A percentile compares a stretch with the other conserved stretches of the same genome.
These are phyloP conservation scores for Diloba caeruleocephala DNA, from an alignment of 2,888 invertebrate species.

Conservation along the genomic window DNA sequence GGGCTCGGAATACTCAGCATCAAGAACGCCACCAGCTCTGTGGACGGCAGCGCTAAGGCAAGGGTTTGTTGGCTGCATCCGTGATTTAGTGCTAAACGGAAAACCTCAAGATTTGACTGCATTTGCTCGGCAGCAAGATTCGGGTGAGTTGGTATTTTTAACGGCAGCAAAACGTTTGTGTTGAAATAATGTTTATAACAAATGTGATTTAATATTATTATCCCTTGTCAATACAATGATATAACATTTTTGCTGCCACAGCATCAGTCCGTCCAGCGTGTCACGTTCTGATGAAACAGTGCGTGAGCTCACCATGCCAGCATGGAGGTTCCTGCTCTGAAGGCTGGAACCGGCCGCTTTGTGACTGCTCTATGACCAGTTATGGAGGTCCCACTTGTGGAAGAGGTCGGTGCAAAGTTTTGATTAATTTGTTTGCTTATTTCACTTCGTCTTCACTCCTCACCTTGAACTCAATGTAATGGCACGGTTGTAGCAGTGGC, in stretches of 20 bases:
- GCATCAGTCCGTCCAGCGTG: constrained; percentile 97
- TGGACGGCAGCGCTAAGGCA: constrained; percentile 97
- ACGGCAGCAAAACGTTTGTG: too few species aligned
- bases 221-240: background rate
- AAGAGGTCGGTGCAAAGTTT: constrained; percentile 87
- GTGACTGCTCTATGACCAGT: constrained; percentile 96
- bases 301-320: constrained; percentile 95
- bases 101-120: constrained; percentile 96
- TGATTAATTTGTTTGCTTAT: too few species aligned
- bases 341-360: constrained; percentile 98
- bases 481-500: too few species aligned
- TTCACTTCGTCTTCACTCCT: too few species aligned
- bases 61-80: constrained; percentile 98
- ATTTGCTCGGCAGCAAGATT: constrained; percentile 96
- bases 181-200: too few species aligned
- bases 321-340: constrained; percentile 96
- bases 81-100: constrained; percentile 96
- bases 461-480: too few species aligned
- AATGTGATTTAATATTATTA: too few species aligned
- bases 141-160: constrained; percentile 90
- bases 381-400: constrained; percentile 98
- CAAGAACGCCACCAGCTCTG: constrained; percentile 94
- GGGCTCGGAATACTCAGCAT: constrained; percentile 93
- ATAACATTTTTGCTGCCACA: constrained; percentile 68
- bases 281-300: constrained; percentile 94